Conservation (phyloP, 2,888 invertebrate species). For the Amblyteles armatorius region DNA sequence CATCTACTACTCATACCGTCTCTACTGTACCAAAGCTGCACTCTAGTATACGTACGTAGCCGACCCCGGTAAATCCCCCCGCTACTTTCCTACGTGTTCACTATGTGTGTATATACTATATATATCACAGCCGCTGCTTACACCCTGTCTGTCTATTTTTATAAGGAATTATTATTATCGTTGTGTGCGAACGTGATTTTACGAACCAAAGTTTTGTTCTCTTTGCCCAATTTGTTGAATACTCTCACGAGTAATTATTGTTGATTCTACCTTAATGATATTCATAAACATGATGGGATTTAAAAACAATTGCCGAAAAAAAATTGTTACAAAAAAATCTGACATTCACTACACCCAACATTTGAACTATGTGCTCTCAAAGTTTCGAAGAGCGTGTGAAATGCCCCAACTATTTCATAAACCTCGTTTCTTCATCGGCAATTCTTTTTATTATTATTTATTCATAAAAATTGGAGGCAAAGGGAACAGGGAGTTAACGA, state of each 20-base stretch:
- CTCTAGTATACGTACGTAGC: background rate
- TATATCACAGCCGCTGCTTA: slow-evolving; percentile 33
- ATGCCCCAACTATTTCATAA: too few relatives aligned
- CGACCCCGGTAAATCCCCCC: slow-evolving; percentile 11
- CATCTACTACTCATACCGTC: slow-evolving; percentile 17
- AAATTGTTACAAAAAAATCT: background rate
- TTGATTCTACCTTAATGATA: background rate
- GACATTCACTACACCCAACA: too few relatives aligned
- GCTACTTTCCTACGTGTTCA: slow-evolving; percentile 17
- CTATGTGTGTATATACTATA: slow-evolving; percentile 10
- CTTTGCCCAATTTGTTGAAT: slow-evolving; percentile 13
- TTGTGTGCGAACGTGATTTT: slow-evolving; percentile 16
- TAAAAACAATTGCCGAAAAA: background rate
- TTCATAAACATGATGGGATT: background rate
- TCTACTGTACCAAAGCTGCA: slow-evolving; percentile 29
- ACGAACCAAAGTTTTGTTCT: slow-evolving; percentile 21
- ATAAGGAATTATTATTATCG: background rate
- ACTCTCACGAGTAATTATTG: background rate
- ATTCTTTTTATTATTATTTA: background rate
- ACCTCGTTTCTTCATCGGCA: background rate
- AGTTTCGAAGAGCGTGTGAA: too few relatives aligned
- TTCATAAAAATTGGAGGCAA: slow-evolving; percentile 27
- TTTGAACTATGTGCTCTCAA: too few relatives aligned
- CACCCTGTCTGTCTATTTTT: slow-evolving; percentile 18
- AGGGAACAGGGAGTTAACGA: slow-evolving; percentile 34